Conservation (phyloP, 2,888 invertebrate genomes). For the Leucophenga montana region DNA sequence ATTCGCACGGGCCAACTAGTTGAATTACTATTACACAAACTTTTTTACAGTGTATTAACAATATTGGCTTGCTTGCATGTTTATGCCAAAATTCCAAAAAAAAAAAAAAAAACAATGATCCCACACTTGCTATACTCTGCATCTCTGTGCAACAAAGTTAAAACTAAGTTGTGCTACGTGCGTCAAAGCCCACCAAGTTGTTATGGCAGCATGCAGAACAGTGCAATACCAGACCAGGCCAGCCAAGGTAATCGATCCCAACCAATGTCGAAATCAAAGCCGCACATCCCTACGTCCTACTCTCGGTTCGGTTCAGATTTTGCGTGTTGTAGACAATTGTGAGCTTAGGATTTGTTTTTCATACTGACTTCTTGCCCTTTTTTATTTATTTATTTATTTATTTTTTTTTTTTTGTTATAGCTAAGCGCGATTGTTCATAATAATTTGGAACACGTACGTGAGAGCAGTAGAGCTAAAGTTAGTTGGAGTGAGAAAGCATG, state of each 20-base stretch:
- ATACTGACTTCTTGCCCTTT: conserved; percentile 11
- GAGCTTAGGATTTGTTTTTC: conserved; percentile 1
- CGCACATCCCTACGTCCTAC: no score
- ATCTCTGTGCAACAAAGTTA: not conserved
- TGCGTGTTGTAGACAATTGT: no score
- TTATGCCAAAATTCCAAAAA: not conserved
- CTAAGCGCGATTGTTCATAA: conserved; percentile 12
- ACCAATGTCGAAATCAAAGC: not conserved
- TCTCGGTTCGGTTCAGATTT: no score
- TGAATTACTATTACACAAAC: no score
- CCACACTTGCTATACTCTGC: conserved; percentile 2
- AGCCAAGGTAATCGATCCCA: conserved; percentile 38
- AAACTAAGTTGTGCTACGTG: conserved; percentile 7
- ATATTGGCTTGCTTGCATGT: conserved; percentile 2
- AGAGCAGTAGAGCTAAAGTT: conserved; percentile 14
- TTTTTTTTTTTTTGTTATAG: conserved; percentile 24
- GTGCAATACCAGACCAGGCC: not conserved
- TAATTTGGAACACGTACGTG: conserved; percentile 3
- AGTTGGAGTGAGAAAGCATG: conserved; percentile 9
- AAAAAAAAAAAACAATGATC: conserved; percentile 2
- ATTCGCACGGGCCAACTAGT: no score
- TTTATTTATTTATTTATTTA: no score
- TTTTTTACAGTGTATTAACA: conserved; percentile 5
- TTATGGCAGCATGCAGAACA: conserved; percentile 46
- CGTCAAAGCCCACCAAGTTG: conserved; percentile 56